Evolutionary conservation across 1,140 invertebrate genomes (phyloP).

Genomic region (Bombus turneri): DNA sequence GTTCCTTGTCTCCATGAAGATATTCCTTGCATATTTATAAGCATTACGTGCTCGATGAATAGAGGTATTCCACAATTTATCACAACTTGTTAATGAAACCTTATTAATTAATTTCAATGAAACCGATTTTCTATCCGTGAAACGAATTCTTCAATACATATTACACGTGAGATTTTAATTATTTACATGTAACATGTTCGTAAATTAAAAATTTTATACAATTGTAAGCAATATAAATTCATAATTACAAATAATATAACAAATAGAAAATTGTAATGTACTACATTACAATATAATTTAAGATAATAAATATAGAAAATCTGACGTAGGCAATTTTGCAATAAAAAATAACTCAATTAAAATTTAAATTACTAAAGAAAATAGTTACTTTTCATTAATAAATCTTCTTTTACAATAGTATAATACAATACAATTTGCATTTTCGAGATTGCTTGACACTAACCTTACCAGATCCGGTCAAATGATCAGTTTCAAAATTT

Average conservation of each 20-base stretch:
- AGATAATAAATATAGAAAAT: neutral
- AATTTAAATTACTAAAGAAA: neutral
- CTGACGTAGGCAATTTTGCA: too few relatives aligned
- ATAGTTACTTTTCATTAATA: neutral
- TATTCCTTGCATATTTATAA: neutral
- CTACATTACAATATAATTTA: neutral
- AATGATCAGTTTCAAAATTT: too few relatives aligned
- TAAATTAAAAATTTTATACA: neutral
- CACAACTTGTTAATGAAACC: too few relatives aligned
- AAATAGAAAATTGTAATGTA: neutral
- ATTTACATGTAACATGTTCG: neutral
- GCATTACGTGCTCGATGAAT: too few relatives aligned
- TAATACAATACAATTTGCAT: too few relatives aligned
- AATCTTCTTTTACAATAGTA: too few relatives aligned
- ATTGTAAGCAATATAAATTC: neutral
- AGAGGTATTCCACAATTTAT: too few relatives aligned
- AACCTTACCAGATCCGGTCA: too few relatives aligned
- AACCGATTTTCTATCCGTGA: neutral
- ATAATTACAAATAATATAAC: neutral
- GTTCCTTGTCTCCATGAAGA: neutral
- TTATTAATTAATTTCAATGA: neutral
- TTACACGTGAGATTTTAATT: too few relatives aligned
- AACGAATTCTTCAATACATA: too few relatives aligned
- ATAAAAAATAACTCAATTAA: neutral
- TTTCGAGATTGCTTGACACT: too few relatives aligned